These are phyloP conservation scores for Megaceryle torquata DNA, from an alignment of 2,113 vertebrate genomes.

Conservation along the genomic window DNA sequence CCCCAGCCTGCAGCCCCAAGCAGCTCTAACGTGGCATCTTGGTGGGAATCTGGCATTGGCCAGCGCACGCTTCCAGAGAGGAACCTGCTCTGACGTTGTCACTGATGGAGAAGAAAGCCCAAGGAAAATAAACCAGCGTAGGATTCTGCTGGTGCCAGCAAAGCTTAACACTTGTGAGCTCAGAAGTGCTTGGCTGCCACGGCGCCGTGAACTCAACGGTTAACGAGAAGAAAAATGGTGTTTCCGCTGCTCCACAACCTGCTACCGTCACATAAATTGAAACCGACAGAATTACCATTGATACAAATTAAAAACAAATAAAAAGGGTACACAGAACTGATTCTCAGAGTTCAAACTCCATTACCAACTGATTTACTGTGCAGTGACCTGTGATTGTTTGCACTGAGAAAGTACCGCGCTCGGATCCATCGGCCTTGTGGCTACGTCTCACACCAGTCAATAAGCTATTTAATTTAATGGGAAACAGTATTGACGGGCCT, in stretches of 20 bases:
- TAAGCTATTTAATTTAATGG: conserved; percentile 99
- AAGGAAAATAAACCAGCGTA: not conserved
- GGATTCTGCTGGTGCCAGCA: not conserved
- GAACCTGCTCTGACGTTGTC: accelerated
- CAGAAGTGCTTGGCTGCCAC: not conserved
- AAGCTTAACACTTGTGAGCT: not conserved
- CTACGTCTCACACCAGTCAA: conserved; percentile 85
- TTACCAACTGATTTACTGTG: conserved; percentile 87
- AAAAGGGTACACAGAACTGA: conserved; percentile 79
- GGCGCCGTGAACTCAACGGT: not conserved
- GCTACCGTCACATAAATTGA: conserved; percentile 71
- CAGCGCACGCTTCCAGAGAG: accelerated
- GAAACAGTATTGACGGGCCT: conserved; percentile 85
- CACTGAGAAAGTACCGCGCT: conserved; percentile 70
- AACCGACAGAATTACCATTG: conserved; percentile 81
- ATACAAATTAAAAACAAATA: conserved; percentile 96
- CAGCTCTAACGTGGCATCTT: not conserved
- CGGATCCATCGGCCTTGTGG: conserved; percentile 78
- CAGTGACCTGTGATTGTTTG: conserved; percentile 82
- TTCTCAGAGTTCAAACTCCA: conserved; percentile 82
- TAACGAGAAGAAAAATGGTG: conserved; percentile 35
- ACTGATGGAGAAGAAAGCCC: not conserved
- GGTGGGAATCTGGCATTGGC: not conserved
- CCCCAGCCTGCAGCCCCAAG: not conserved
- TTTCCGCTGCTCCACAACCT: conserved; percentile 55